Conservation (phyloP, 2,113 vertebrate genomes). For the Puffinus mauretanicus region DNA sequence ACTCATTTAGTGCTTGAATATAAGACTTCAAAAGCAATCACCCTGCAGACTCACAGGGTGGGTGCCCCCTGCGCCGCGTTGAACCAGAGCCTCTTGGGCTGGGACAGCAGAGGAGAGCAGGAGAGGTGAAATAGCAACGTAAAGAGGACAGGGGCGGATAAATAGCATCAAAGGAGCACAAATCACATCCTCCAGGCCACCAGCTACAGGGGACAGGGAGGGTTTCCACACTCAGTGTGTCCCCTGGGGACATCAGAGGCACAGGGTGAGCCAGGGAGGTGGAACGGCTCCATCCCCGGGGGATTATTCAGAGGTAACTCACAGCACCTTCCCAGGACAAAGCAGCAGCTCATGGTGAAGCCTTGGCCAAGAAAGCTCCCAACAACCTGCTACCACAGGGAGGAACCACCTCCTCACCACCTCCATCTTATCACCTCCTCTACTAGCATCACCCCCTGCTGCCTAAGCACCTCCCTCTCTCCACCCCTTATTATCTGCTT, state of each 20-base stretch:
- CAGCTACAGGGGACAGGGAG: not conserved
- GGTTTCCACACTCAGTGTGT: rapidly evolving
- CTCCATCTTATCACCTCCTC: not conserved
- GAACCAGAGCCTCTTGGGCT: not conserved
- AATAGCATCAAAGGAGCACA: not conserved
- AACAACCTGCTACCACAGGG: not conserved
- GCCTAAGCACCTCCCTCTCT: not conserved
- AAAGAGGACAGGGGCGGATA: not conserved
- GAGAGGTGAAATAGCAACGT: not conserved
- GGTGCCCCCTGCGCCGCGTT: not conserved
- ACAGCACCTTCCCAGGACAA: not conserved
- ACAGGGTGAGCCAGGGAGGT: not conserved
- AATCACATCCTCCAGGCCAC: not conserved
- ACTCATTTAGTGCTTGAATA: not conserved
- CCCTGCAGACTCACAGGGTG: no score
- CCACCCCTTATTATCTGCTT: not conserved
- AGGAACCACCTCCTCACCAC: not conserved
- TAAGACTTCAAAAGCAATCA: not conserved
- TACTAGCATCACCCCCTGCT: not conserved
- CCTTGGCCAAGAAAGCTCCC: not conserved
- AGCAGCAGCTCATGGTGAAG: not conserved
- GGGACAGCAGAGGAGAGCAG: not conserved
- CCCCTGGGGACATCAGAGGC: not conserved
- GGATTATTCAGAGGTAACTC: not conserved
- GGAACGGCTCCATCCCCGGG: not conserved